Evolutionary conservation across 2,888 invertebrate genomes (phyloP).

Genomic region (Ectemnius cavifrons): DNA sequence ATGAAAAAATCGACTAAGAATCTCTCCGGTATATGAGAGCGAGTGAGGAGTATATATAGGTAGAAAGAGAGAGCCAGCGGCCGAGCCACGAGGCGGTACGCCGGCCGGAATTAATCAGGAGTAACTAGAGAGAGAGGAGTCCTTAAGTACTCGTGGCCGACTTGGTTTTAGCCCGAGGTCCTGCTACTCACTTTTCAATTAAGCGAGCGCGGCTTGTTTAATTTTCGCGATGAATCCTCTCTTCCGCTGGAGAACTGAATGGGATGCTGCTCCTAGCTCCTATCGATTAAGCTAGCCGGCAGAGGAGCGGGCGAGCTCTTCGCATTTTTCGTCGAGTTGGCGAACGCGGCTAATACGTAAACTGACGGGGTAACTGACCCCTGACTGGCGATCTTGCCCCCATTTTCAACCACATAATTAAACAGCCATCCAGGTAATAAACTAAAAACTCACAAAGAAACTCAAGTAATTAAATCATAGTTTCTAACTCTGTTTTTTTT

Average conservation of each 20-base stretch:
- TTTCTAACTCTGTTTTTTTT: too few species aligned
- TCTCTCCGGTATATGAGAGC: neutral
- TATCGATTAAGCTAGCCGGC: slow-evolving; percentile 47
- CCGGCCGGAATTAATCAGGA: slow-evolving; percentile 28
- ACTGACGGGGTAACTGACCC: slow-evolving; percentile 18
- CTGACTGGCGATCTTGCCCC: slow-evolving; percentile 17
- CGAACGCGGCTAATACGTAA: neutral
- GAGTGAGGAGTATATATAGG: too few species aligned
- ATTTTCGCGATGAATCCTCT: slow-evolving; percentile 54
- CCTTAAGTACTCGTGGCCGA: slow-evolving; percentile 40
- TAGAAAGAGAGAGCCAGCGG: too few species aligned
- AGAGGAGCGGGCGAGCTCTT: neutral
- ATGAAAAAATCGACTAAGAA: slow-evolving; percentile 8
- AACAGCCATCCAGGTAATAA: too few species aligned
- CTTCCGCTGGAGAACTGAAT: slow-evolving; percentile 24
- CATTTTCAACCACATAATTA: too few species aligned
- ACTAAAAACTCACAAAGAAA: too few species aligned
- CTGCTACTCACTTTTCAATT: slow-evolving; percentile 53
- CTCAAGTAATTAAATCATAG: too few species aligned
- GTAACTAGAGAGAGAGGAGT: slow-evolving; percentile 41
- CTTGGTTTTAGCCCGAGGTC: slow-evolving; percentile 28
- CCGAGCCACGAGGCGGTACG: too few species aligned
- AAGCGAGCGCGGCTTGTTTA: slow-evolving; percentile 55
- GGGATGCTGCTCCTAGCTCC: slow-evolving; percentile 31
- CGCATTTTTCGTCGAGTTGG: too few species aligned